Evolutionary conservation across 2,888 invertebrate species (phyloP), one percentile per base, ranked within the genome.

Genomic region (Stramonita haemastoma): DNA sequence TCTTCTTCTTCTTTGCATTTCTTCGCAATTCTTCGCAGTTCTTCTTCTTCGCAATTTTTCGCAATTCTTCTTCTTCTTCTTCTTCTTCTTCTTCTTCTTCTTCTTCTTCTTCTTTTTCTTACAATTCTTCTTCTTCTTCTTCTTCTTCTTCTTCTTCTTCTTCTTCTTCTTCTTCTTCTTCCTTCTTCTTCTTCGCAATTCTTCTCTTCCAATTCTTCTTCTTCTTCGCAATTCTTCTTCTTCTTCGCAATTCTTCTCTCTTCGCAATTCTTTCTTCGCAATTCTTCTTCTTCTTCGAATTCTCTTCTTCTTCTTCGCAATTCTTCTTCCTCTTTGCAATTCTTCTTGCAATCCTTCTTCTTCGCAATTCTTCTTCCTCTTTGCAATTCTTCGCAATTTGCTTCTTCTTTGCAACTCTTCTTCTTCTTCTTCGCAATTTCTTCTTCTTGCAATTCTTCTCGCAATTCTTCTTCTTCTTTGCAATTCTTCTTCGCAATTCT

Each of bases 101-200:
- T 66, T 66, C 66, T 66, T 66, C 66, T n/a, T n/a, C n/a, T n/a
- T n/a, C n/a, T n/a, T 66, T 66, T 13, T 66, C n/a, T 66, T 13
- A 8, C 46, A 46, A 46, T 66, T 66, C 66, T 66, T n/a, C n/a
- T 66, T 66, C 66, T 66, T 66, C 26, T 66, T 66, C 66, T 66
- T 66, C 66, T 66, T 66, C 66, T 66, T 66, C 66, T 66, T 66
- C 66, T 66, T 83, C 36, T 83, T 34, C 29, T 17, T 83, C 83
- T 83, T 6, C 34, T 34, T 83, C 36, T 36, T 32, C 34, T 29
- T 70, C 60, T 66, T n/a, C 22, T 5, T 60, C 60, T 87, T 29
- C n/a, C 46, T 11, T 77, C 77, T 77, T n/a, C n/a, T n/a, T 77
- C 77, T 46, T 46, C 46, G 8, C 46, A 46, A 46, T 46, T 46